Base-by-base conservation (phyloP, 2,888 invertebrate species). In the Brenthis daphne region DNA sequence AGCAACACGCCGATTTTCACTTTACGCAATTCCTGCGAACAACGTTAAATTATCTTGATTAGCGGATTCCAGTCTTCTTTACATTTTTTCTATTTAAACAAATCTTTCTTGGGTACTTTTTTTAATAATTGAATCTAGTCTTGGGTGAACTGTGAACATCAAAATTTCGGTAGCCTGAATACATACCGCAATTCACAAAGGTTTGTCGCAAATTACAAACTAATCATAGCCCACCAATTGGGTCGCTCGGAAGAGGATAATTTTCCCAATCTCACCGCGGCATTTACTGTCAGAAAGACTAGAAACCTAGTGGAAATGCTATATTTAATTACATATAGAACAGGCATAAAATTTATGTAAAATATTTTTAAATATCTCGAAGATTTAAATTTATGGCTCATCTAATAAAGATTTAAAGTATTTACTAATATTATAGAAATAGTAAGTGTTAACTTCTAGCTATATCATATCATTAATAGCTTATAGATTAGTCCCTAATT, bases 161-260 rank as follows among this genome's bases (percentile, higher is more conserved):
- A 6, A 43, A 60, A 60, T 29, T 29, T 60, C 29, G 29, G 13
- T 53, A 65, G 51, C 13, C 51, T 53, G 24, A 57, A 29, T 64
- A 64, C 29, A 47, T 66, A n/a, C 60, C 64, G 43, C 65, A 68
- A 65, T 57, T 56, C 55, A 65, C 67, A 64, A 64, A 72, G 68
- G 66, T 60, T 78, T 80, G 81, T 85, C 85, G 82, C 85, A 88
- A 86, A 85, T 89, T 88, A 88, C 85, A 86, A 87, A 87, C 87
- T 87, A 89, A 89, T 89, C 89, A 89, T 88, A 84, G 84, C 79
- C 81, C 82, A 82, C 84, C 86, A 86, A 89, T 87, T 85, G 86
- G 82, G 81, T 82, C 79, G 82, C 85, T 81, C 83, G 86, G 86
- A 89, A 87, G 87, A 87, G 89, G 88, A 89, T 87, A 88, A 88